phyloP scores from a whole-genome alignment of 2,888 invertebrate species.

The Chaetoderma sp. region DNA sequence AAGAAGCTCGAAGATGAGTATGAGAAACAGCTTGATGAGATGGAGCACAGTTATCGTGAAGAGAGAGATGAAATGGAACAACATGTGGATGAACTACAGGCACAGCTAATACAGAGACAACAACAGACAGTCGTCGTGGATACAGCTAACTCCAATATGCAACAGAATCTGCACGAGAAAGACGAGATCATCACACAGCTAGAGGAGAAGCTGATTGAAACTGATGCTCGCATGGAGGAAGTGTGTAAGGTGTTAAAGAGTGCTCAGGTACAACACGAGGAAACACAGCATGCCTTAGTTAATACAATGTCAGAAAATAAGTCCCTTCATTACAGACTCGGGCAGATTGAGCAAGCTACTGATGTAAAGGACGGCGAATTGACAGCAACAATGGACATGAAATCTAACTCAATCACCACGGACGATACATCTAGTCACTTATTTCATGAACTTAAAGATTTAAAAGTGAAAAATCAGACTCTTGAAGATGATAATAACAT shows the following conservation, averaged over 20 bases:
- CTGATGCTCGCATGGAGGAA: slow-evolving; percentile 59
- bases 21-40: slow-evolving; percentile 51
- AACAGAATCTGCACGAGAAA: slow-evolving; percentile 83
- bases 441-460: no score
- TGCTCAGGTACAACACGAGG: no score
- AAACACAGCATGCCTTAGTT: no score
- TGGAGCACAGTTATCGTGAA: slow-evolving; percentile 63
- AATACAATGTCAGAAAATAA: no score
- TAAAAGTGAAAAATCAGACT: no score
- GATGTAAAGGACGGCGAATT: no score
- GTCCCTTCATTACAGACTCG: no score
- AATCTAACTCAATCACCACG: no score
- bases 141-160: slow-evolving; percentile 56
- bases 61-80: slow-evolving; percentile 59
- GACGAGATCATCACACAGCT: slow-evolving; percentile 88
- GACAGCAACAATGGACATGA: no score
- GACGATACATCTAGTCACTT: no score
- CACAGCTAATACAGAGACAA: slow-evolving; percentile 82
- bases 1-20: slow-evolving; percentile 51
- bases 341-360: no score
- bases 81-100: slow-evolving; percentile 81
- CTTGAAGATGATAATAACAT: no score
- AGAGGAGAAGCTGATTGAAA: slow-evolving; percentile 78
- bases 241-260: slow-evolving; percentile 58
- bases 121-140: slow-evolving; percentile 73